Evolutionary conservation across 2,797 vertebrate species (phyloP), one percentile per base, ranked within the genome.

Genomic region (Periophthalmus magnuspinnatus): DNA sequence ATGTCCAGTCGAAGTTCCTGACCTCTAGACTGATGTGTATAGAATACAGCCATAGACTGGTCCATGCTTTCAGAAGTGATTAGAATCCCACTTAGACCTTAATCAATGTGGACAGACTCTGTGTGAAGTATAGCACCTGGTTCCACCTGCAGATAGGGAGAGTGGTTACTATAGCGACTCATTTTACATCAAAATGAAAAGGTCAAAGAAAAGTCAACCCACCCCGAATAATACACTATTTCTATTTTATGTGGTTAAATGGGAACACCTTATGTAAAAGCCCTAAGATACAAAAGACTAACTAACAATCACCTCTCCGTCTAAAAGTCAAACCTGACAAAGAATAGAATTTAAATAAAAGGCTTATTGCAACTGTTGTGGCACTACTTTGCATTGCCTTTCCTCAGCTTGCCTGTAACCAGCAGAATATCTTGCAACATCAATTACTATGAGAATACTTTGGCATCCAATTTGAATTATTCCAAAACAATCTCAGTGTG

Each of bases 361-460:
- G n/a, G 38, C 17, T 71, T 45, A 9, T 54, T 76, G 63, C 19
- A 83, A 68, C 48, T 22, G n/a, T 56, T 64, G 64, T 60, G 50
- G 33, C 67, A 62, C 19, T 70, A 33, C 45, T 71, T 56, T 70
- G 55, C 69, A 72, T 68, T 77, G 55, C 69, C 72, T 68, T 77
- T 69, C 65, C 63, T 71, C 24, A 66, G 16, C 5, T 50, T 28
- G 34, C 34, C 60, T 57, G 38, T 71, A 32, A 65, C 48, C 41
- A 68, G 65, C 52, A 68, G 73, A 57, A 70, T 33, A 32, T 63
- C 66, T 36, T 22, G 57, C 54, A 33, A 34, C 70, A 58, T 75
- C 58, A 77, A 63, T 71, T 62, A 69, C 72, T 70, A 56, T 64
- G 32, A 65, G 54, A 80, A 71, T 34, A 70, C 62, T 71, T 75